Evolutionary conservation across 2,797 vertebrate species (phyloP).

Genomic region (Rhinichthys osculus): DNA sequence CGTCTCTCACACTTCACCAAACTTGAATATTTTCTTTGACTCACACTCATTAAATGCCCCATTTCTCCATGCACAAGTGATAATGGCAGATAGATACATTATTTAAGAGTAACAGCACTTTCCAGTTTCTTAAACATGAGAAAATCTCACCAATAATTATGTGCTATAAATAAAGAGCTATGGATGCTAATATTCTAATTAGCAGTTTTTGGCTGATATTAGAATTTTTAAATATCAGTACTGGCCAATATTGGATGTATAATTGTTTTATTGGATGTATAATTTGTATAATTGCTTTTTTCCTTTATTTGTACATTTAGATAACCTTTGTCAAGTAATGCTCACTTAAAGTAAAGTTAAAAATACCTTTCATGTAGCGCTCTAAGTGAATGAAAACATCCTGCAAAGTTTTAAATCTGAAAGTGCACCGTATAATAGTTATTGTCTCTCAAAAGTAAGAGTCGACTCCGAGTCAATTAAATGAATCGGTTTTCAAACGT

Average conservation of each 20-base stretch:
- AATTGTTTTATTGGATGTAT: background rate
- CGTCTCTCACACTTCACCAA: background rate
- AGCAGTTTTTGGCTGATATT: background rate
- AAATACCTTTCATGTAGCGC: too few relatives aligned
- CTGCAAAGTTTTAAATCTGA: too few relatives aligned
- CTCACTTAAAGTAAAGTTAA: background rate
- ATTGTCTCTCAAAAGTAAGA: too few relatives aligned
- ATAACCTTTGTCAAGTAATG: background rate
- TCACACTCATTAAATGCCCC: constrained; percentile 3
- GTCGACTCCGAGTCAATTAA: too few relatives aligned
- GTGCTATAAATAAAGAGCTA: background rate
- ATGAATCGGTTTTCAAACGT: too few relatives aligned
- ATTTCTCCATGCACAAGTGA: constrained; percentile 6
- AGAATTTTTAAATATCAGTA: background rate
- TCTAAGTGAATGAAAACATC: too few relatives aligned
- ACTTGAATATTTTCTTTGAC: background rate
- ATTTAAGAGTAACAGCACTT: constrained; percentile 24
- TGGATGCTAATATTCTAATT: too few relatives aligned
- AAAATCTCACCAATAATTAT: background rate
- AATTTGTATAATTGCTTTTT: background rate
- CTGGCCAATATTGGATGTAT: background rate
- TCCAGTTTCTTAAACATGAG: background rate
- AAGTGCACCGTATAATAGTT: too few relatives aligned
- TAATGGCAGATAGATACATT: background rate
- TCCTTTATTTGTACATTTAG: background rate